Conservation (phyloP, 2,888 invertebrate genomes). For the Argynnis bischoffii region DNA sequence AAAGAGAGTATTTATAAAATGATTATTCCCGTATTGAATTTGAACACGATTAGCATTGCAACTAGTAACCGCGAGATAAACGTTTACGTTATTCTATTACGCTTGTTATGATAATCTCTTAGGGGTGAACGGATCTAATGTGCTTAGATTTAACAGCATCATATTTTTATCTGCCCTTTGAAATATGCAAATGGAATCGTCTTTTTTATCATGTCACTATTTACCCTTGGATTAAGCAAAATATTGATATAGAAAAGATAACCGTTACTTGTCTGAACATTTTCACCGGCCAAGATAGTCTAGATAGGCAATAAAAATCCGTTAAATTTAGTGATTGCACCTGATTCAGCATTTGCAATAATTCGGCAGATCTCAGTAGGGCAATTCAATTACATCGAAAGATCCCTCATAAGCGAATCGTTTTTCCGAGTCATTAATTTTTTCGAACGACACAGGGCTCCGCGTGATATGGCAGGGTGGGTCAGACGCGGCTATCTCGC, state of each 20-base stretch:
- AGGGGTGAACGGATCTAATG: constrained; percentile 69
- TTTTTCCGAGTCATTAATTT: constrained; percentile 83
- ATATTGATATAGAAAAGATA: neutral
- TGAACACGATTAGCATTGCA: constrained; percentile 68
- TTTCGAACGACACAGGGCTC: constrained; percentile 80
- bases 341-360: constrained; percentile 62
- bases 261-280: neutral
- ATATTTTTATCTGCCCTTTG: constrained; percentile 55
- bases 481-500: constrained; percentile 76
- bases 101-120: constrained; percentile 72
- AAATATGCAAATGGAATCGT: constrained; percentile 45
- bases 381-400: constrained; percentile 82
- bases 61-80: constrained; percentile 53
- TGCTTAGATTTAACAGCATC: constrained; percentile 60
- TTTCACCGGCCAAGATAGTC: neutral
- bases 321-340: constrained; percentile 43
- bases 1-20: constrained; percentile 69
- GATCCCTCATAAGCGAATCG: constrained; percentile 83
- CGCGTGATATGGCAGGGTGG: constrained; percentile 70
- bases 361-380: constrained; percentile 73
- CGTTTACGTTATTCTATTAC: constrained; percentile 77
- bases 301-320: constrained; percentile 20
- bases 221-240: neutral
- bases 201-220: constrained; percentile 18
- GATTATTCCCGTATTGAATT: constrained; percentile 64